phyloP scores from a whole-genome alignment of 2,113 vertebrate genomes.

The human (Homo sapiens) region GRCh38 chr1:243353501-243354000 shows the following conservation, averaged over 20 bases:
- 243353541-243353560: background rate
- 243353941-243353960: background rate
- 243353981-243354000: background rate
- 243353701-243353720: background rate
- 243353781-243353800: background rate
- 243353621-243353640: background rate
- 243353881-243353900: slow-evolving; percentile 4
- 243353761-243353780: background rate
- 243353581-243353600: background rate
- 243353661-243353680: background rate
- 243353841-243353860: slow-evolving; percentile 22
- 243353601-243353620: background rate
- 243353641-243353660: background rate
- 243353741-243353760: background rate
- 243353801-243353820: background rate
- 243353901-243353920: background rate
- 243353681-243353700: background rate
- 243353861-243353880: background rate
- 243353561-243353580: background rate
- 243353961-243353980: background rate
- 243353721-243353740: background rate
- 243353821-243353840: background rate
- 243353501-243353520: too few species aligned
- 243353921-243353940: background rate
- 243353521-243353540: too few species aligned